Base-by-base conservation (phyloP, 2,797 vertebrate genomes). In the Spinus pinus region DNA sequence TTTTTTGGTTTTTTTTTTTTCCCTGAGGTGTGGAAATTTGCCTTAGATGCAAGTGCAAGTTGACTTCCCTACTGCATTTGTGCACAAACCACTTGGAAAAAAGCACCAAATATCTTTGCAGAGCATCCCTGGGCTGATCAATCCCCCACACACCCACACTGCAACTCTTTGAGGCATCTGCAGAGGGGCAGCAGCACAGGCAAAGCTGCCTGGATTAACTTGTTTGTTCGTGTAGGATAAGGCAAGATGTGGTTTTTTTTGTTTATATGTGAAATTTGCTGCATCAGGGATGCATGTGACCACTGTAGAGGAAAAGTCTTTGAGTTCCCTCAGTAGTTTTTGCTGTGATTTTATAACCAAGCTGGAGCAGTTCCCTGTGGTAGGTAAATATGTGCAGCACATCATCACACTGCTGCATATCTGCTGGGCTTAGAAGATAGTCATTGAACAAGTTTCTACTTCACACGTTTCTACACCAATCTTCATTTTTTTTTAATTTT, bases 391-490 rank as follows among this genome's bases (percentile, higher is more conserved):
- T 0, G 2, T 5, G 62, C 83, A 75, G 70, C 66, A 8, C 50
- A 7, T 14, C 25, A 3, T 18, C 19, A 18, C 39, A 14, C 13
- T 1, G 1, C 60, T 42, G 62, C 6, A 8, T 19, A 57, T 60
- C 83, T 88, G 81, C 87, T 41, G 37, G 53, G 31, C 37, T 70
- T 46, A 18, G n/a, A 3, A 57, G 39, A 5, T 0, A n/a, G 57
- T 1, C 28, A 2, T 42, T 37, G 21, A 53, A 28, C 14, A 20
- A n/a, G 39, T 27, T 24, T 37, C 11, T 62, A n/a, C 44, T 49
- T 41, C 1, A 3, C 27, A 19, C 0, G 0, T 12, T 56, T 78
- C 41, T 51, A 12, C 44, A 30, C 27, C 14, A 8, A 5, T 20
- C 7, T 56, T 57, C 1, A 5, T 33, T 41, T 78, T 35, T 27